Evolutionary conservation across 2,888 invertebrate genomes (phyloP).

Genomic region (Dorcus parallelipipedus): DNA sequence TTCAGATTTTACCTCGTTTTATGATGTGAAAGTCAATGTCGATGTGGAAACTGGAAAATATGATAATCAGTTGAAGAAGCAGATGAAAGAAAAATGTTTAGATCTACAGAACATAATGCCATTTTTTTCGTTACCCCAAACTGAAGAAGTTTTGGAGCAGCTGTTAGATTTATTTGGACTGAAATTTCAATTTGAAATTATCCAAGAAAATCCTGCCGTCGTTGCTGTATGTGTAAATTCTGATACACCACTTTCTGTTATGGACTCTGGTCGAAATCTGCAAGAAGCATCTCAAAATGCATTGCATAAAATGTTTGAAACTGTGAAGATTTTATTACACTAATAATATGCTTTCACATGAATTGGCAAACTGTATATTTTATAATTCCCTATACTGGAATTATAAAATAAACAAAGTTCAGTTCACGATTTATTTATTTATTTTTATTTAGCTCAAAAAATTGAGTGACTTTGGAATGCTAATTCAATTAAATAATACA

Average conservation of each 20-base stretch:
- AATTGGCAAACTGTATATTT: no score
- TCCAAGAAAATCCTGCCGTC: slow-evolving; percentile 28
- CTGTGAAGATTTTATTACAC: background rate
- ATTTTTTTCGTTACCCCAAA: slow-evolving; percentile 21
- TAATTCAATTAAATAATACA: no score
- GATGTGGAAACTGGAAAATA: slow-evolving; percentile 23
- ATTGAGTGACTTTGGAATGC: no score
- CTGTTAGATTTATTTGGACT: slow-evolving; percentile 32
- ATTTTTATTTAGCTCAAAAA: no score
- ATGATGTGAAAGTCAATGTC: slow-evolving; percentile 10
- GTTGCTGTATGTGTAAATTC: slow-evolving; percentile 30
- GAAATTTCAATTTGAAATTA: slow-evolving; percentile 21
- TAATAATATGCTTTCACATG: no score
- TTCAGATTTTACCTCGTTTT: slow-evolving; percentile 19
- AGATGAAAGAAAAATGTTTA: slow-evolving; percentile 31
- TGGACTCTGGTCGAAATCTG: slow-evolving; percentile 20
- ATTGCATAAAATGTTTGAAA: no score
- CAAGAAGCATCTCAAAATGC: no score
- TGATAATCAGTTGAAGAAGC: slow-evolving; percentile 21
- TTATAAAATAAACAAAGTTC: no score
- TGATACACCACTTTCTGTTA: slow-evolving; percentile 34
- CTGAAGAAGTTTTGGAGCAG: slow-evolving; percentile 28
- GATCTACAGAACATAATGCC: slow-evolving; percentile 12
- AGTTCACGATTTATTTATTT: no score
- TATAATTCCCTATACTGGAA: no score